Evolutionary conservation across 2,888 invertebrate genomes (phyloP).

Genomic region (Clitarchus hookeri): DNA sequence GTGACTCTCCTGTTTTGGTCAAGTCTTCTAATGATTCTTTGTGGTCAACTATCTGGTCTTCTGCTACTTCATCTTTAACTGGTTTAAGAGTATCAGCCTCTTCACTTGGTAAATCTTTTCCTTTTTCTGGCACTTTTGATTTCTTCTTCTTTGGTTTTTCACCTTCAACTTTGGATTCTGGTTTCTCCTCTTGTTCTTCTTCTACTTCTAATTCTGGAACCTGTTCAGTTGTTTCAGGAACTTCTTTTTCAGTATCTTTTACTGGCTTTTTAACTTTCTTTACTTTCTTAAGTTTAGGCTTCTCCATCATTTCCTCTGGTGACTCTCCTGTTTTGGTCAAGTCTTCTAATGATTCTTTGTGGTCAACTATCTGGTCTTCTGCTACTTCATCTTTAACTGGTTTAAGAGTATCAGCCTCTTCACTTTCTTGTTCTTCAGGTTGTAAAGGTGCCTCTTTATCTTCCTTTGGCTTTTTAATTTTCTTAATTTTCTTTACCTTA

Average conservation of each 20-base stretch:
- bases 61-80: slow-evolving; percentile 50
- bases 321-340: slow-evolving; percentile 23
- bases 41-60: neutral
- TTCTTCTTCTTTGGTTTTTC: slow-evolving; percentile 30
- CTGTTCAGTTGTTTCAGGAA: slow-evolving; percentile 40
- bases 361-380: slow-evolving; percentile 16
- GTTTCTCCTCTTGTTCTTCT: slow-evolving; percentile 45
- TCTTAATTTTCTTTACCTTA: slow-evolving; percentile 40
- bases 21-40: slow-evolving; percentile 37
- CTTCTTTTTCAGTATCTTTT: slow-evolving; percentile 34
- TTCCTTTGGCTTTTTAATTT: slow-evolving; percentile 26
- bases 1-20: neutral
- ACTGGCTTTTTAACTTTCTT: slow-evolving; percentile 23
- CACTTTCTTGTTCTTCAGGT: slow-evolving; percentile 44
- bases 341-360: slow-evolving; percentile 40
- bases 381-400: slow-evolving; percentile 52
- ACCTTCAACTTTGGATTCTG: slow-evolving; percentile 48
- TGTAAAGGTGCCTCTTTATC: slow-evolving; percentile 23
- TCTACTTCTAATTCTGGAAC: no score
- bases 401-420: neutral
- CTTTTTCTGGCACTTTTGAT: slow-evolving; percentile 37
- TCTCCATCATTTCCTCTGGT: slow-evolving; percentile 23
- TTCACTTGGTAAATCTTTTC: slow-evolving; percentile 44
- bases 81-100: slow-evolving; percentile 41
- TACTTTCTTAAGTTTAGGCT: slow-evolving; percentile 21